Evolutionary conservation across 2,797 vertebrate species (phyloP).

Genomic region (Gouania willdenowi): DNA sequence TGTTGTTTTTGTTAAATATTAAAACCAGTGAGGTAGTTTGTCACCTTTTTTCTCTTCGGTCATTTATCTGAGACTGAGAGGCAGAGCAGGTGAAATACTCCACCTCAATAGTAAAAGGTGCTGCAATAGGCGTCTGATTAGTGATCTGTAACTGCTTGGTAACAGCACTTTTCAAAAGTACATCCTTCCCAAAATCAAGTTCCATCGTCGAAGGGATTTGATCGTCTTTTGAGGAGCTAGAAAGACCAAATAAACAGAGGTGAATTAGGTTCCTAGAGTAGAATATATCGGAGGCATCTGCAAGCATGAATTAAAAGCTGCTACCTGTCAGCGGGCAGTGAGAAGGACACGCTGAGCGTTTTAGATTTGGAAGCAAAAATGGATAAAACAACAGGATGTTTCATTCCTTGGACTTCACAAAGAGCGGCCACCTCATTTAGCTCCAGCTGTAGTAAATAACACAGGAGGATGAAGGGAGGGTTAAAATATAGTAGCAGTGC

Average conservation of each 20-base stretch:
- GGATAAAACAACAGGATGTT: slow-evolving; percentile 75
- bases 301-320: neutral
- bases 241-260: too few relatives aligned
- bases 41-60: slow-evolving; percentile 48
- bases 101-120: slow-evolving; percentile 74
- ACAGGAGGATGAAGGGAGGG: neutral
- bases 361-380: slow-evolving; percentile 74
- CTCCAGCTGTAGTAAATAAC: slow-evolving; percentile 68
- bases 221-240: slow-evolving; percentile 42
- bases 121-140: slow-evolving; percentile 79
- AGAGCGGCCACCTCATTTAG: slow-evolving; percentile 74
- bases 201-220: slow-evolving; percentile 24
- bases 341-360: slow-evolving; percentile 77
- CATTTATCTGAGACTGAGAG: too few relatives aligned
- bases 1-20: slow-evolving; percentile 13
- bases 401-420: slow-evolving; percentile 84
- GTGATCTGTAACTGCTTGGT: slow-evolving; percentile 78
- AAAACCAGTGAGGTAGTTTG: neutral
- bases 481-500: too few relatives aligned
- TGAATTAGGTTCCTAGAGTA: too few relatives aligned
- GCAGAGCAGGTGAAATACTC: slow-evolving; percentile 81
- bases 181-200: slow-evolving; percentile 81
- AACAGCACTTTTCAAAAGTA: slow-evolving; percentile 65
- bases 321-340: slow-evolving; percentile 57
- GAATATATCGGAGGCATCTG: too few relatives aligned